These are phyloP conservation scores for Neodiprion pinetum DNA, from an alignment of 1,140 invertebrate genomes.

Conservation along the genomic window DNA sequence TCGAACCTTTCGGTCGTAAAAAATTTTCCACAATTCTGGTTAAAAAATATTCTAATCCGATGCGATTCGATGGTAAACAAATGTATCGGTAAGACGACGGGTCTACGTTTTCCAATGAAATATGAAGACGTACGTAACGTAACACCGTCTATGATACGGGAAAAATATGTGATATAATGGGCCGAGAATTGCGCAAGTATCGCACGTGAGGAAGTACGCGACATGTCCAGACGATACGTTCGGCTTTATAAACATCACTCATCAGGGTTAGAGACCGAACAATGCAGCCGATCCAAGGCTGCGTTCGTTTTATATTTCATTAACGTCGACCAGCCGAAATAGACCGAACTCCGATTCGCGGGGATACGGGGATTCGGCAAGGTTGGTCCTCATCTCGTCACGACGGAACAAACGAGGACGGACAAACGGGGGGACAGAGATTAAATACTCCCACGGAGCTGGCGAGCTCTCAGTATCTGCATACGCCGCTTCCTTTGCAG, in stretches of 20 bases:
- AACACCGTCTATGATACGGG: too few species aligned
- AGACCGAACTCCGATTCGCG: not conserved
- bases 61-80: too few species aligned
- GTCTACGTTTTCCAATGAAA: too few species aligned
- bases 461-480: not conserved
- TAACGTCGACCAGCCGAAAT: not conserved
- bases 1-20: too few species aligned
- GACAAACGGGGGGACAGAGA: not conserved
- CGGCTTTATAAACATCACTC: not conserved
- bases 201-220: not conserved
- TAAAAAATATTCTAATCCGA: too few species aligned
- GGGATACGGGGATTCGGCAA: not conserved
- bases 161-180: too few species aligned
- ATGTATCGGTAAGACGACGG: too few species aligned
- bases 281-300: not conserved
- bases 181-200: too few species aligned
- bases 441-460: not conserved
- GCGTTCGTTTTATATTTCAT: slow-evolving; percentile 3
- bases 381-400: not conserved
- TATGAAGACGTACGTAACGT: too few species aligned
- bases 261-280: not conserved
- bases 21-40: too few species aligned
- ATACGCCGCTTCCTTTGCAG: not conserved
- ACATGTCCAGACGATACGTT: not conserved
- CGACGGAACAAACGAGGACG: not conserved